A percentile compares a stretch with the other conserved stretches of the same genome.
Evolutionary conservation across 2,797 vertebrate genomes (phyloP).

Genomic region (Myoxocephalus aenaeus): DNA sequence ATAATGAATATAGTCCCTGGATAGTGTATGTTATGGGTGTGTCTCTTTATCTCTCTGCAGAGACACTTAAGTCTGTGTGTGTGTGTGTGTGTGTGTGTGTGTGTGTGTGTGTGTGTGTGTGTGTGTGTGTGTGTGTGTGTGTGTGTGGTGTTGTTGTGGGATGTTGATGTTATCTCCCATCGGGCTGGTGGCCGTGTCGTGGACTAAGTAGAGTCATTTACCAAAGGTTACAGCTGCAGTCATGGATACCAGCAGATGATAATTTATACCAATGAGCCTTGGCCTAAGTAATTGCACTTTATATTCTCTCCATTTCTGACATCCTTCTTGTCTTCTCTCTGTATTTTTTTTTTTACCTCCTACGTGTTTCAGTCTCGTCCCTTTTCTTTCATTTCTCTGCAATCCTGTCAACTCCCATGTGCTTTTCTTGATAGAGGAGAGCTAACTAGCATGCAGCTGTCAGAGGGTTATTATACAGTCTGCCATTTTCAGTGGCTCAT

Average conservation of each 20-base stretch:
- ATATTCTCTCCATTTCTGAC: conserved; percentile 45
- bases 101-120: conserved; percentile 20
- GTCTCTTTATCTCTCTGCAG: conserved; percentile 17
- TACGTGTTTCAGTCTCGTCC: conserved; percentile 24
- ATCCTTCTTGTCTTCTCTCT: conserved; percentile 31
- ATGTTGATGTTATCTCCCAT: conserved; percentile 72
- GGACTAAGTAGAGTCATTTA: conserved; percentile 76
- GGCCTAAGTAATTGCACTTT: conserved; percentile 54
- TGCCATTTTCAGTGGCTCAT: conserved; percentile 51
- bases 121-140: conserved; percentile 8
- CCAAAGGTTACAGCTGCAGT: conserved; percentile 75
- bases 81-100: conserved; percentile 27
- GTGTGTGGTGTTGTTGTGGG: conserved; percentile 54
- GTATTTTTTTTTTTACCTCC: conserved; percentile 14
- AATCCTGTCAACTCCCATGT: conserved; percentile 39
- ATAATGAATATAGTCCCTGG: conserved; percentile 18
- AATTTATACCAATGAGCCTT: conserved; percentile 73
- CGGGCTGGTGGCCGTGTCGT: conserved; percentile 55
- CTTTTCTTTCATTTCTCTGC: conserved; percentile 35
- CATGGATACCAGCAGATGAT: conserved; percentile 69
- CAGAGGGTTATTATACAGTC: conserved; percentile 32
- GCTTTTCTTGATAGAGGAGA: conserved; percentile 36
- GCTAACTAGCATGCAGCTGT: conserved; percentile 55
- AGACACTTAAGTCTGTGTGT: background rate
- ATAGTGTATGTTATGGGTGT: conserved; percentile 15